A percentile compares a stretch with the other conserved stretches of the same genome.
Evolutionary conservation across 2,113 vertebrate genomes (phyloP).

Genomic region (Peucedramus taeniatus): DNA sequence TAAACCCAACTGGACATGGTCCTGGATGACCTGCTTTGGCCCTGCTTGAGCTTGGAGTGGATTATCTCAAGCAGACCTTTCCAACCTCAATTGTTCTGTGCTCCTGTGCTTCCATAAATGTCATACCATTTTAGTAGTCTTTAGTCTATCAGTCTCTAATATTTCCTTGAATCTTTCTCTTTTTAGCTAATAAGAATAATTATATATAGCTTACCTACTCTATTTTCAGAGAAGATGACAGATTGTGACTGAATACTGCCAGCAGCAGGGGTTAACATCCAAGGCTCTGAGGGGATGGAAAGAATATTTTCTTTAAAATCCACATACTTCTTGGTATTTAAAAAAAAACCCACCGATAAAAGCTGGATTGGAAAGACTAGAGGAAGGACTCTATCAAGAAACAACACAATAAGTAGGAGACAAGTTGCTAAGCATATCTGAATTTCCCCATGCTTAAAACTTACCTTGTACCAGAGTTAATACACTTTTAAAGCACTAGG

Average conservation of each 20-base stretch:
- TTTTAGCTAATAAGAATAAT: neutral
- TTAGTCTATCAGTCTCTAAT: neutral
- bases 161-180: neutral
- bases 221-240: neutral
- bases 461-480: neutral
- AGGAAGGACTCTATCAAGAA: neutral
- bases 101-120: neutral
- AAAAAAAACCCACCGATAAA: neutral
- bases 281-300: neutral
- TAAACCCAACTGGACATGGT: neutral
- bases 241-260: neutral
- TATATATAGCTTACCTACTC: neutral
- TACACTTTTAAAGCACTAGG: neutral
- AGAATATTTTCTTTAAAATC: neutral
- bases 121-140: fast-evolving
- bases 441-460: neutral
- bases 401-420: neutral
- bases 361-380: neutral
- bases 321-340: neutral
- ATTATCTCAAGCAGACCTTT: neutral
- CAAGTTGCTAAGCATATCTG: neutral
- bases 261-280: neutral
- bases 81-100: fast-evolving
- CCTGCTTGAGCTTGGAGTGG: neutral
- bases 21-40: neutral